These are phyloP conservation scores for Galago senegalensis DNA, from an alignment of 2,797 vertebrate species.

Conservation along the genomic window DNA sequence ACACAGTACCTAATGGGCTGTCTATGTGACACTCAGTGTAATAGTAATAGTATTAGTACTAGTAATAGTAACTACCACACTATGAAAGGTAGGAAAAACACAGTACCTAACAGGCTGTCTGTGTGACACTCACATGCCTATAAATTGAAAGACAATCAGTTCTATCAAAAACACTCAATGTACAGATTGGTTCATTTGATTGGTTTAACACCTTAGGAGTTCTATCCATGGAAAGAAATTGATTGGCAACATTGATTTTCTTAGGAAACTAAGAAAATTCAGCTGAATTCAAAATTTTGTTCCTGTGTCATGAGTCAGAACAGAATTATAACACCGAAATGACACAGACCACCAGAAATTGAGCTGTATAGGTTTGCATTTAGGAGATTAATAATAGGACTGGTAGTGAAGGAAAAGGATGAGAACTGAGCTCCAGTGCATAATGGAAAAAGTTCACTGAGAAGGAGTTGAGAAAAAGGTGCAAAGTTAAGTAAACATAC, in stretches of 20 bases:
- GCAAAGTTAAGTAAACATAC: neutral
- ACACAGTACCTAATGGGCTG: neutral
- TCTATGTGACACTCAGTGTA: neutral
- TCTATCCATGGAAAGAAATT: slow-evolving; percentile 1
- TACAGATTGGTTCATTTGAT: neutral
- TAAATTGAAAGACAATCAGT: slow-evolving; percentile 27
- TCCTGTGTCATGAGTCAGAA: neutral
- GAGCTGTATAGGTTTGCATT: neutral
- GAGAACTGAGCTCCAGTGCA: neutral
- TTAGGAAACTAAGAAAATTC: slow-evolving; percentile 60
- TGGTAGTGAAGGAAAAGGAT: slow-evolving; percentile 22
- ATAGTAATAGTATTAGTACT: no score
- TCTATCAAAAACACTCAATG: slow-evolving; percentile 6
- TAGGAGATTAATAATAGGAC: neutral
- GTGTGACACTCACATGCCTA: neutral
- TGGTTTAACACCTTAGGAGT: neutral
- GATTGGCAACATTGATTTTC: neutral
- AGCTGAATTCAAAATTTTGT: slow-evolving; percentile 49
- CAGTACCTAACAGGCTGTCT: neutral
- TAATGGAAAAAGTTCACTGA: neutral
- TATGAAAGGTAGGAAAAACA: neutral
- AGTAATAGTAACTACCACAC: neutral
- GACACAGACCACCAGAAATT: neutral
- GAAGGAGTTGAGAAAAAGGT: neutral
- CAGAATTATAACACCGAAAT: slow-evolving; percentile 61